Percentiles rank a stretch among this genome's conserved stretches.
These are phyloP conservation scores for Neosilurus mollespiculum DNA, from an alignment of 2,797 vertebrate genomes.

Conservation along the genomic window DNA sequence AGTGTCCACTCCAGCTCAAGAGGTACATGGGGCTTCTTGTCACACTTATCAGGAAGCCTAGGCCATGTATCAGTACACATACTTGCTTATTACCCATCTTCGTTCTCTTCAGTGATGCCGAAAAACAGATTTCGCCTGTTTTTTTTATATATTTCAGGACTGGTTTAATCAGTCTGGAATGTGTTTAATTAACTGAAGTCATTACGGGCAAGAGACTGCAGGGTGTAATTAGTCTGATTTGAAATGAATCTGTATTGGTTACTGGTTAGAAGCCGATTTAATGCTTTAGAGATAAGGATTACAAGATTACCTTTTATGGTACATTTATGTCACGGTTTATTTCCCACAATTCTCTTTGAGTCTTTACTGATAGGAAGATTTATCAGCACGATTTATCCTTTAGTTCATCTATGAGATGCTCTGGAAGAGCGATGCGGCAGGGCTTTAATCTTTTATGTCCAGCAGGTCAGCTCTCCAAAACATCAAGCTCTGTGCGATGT, in stretches of 20 bases:
- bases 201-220: not conserved
- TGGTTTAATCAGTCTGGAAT: not conserved
- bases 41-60: not conserved
- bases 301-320: not conserved
- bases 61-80: not conserved
- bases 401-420: no score
- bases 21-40: not conserved
- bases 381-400: no score
- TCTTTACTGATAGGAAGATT: no score
- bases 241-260: not conserved
- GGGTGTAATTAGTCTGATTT: not conserved
- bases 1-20: conserved; percentile 5
- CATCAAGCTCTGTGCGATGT: no score
- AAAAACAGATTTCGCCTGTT: not conserved
- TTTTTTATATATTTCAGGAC: not conserved
- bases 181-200: conserved; percentile 12
- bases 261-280: not conserved
- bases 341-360: not conserved
- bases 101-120: not conserved
- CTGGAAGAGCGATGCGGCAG: no score
- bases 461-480: no score
- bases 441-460: no score
- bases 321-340: not conserved
- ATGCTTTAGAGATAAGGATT: not conserved
- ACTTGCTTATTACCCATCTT: not conserved